Conservation (phyloP, 2,797 vertebrate species). For the Ataeniobius toweri region DNA sequence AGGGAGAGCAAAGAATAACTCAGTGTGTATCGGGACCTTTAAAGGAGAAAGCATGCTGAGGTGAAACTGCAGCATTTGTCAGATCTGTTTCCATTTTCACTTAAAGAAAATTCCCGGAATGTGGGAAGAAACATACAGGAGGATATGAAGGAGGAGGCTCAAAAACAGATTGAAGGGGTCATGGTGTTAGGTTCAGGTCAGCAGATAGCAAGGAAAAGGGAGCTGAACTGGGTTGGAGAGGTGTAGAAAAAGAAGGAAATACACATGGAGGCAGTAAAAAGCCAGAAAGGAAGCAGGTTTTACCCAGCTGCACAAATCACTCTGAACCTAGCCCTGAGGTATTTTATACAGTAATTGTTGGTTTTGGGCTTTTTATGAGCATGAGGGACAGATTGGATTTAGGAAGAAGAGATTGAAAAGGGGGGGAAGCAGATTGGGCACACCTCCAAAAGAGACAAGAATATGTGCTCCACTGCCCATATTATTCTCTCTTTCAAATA, state of each 20-base stretch:
- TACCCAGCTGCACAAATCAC: conserved; percentile 64
- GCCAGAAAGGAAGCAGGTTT: conserved; percentile 41
- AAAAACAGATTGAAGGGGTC: conserved; percentile 19
- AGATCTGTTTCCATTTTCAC: conserved; percentile 43
- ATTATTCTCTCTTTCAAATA: conserved; percentile 34
- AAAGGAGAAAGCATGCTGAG: conserved; percentile 37
- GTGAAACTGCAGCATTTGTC: conserved; percentile 44
- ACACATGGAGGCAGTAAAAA: conserved; percentile 50
- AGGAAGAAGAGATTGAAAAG: conserved; percentile 47
- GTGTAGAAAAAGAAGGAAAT: conserved; percentile 41
- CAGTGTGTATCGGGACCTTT: conserved; percentile 38
- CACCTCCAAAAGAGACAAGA: conserved; percentile 52
- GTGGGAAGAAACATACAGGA: conserved; percentile 23
- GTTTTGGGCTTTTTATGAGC: conserved; percentile 64
- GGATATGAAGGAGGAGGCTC: conserved; percentile 19
- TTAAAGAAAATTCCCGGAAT: conserved; percentile 50
- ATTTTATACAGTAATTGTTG: conserved; percentile 55
- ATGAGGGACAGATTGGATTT: conserved; percentile 46
- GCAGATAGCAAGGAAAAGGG: conserved; percentile 28
- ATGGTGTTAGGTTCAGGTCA: conserved; percentile 38
- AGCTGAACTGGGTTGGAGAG: conserved; percentile 29
- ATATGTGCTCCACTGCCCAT: conserved; percentile 41
- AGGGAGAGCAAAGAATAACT: conserved; percentile 27
- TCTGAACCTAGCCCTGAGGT: conserved; percentile 31
- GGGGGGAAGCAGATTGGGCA: conserved; percentile 49